Evolutionary conservation across 92 coral and sea anemone species (phyloP).

Genomic region (Micromussa lordhowensis): DNA sequence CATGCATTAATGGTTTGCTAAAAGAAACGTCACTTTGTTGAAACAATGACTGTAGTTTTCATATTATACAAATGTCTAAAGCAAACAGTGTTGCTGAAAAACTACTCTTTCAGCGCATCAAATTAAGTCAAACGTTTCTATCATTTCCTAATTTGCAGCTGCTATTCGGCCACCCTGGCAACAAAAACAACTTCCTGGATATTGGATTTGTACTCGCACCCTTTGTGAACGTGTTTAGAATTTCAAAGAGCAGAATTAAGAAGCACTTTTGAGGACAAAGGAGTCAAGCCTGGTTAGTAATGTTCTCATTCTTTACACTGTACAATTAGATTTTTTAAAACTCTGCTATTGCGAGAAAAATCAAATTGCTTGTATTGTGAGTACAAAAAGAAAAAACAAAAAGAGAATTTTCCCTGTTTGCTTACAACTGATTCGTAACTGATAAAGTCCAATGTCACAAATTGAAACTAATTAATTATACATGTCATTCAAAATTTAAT

Average conservation of each 20-base stretch:
- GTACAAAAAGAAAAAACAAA: background rate
- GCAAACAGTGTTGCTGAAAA: background rate
- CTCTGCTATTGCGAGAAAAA: background rate
- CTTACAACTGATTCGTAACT: background rate
- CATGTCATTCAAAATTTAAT: slow-evolving; percentile 22
- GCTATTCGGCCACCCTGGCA: background rate
- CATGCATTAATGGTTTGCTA: background rate
- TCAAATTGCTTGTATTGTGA: background rate
- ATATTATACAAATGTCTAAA: slow-evolving; percentile 9
- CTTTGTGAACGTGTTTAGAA: background rate
- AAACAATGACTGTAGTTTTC: background rate
- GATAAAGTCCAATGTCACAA: slow-evolving; percentile 12
- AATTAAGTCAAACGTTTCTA: background rate
- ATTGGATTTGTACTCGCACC: background rate
- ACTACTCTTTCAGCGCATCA: background rate
- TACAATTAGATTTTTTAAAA: background rate
- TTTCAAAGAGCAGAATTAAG: background rate
- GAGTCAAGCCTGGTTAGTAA: background rate
- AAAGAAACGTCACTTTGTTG: slow-evolving; percentile 22
- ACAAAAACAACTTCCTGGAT: background rate
- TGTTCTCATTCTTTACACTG: background rate
- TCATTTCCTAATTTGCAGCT: background rate
- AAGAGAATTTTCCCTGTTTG: background rate
- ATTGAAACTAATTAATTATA: slow-evolving; percentile 24
- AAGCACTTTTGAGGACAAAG: background rate